Evolutionary conservation across 1,140 invertebrate species (phyloP).

Genomic region (Reticulitermes speratus): DNA sequence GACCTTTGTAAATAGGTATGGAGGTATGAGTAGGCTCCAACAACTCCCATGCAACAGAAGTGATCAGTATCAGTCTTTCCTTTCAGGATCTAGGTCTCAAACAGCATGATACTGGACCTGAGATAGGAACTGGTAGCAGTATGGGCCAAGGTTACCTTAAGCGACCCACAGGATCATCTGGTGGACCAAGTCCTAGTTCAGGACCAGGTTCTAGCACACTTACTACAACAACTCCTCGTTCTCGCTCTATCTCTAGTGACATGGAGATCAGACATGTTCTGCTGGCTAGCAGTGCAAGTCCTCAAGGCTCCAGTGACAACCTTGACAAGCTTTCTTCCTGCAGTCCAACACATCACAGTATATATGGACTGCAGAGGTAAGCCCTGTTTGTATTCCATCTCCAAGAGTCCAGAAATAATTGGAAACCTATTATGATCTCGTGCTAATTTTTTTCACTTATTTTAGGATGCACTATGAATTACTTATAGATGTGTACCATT

Average conservation of each 20-base stretch:
- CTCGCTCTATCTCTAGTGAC: slow-evolving; percentile 43
- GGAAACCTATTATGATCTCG: too few species aligned
- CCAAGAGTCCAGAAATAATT: too few species aligned
- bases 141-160: neutral
- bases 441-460: too few species aligned
- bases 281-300: slow-evolving; percentile 35
- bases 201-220: slow-evolving; percentile 23
- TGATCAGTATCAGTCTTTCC: too few species aligned
- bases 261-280: slow-evolving; percentile 39
- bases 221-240: slow-evolving; percentile 38
- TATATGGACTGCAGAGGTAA: slow-evolving; percentile 33
- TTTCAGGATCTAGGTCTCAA: slow-evolving; percentile 34
- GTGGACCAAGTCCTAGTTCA: slow-evolving; percentile 25
- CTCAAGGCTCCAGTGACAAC: slow-evolving; percentile 44
- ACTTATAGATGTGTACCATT: too few species aligned
- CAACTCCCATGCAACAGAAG: too few species aligned
- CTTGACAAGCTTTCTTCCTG: slow-evolving; percentile 40
- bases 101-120: slow-evolving; percentile 30
- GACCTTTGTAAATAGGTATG: too few species aligned
- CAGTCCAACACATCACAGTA: slow-evolving; percentile 41
- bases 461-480: too few species aligned
- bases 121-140: neutral
- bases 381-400: neutral
- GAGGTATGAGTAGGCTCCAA: too few species aligned
- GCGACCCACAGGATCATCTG: slow-evolving; percentile 24